Evolutionary conservation across 2,888 invertebrate species (phyloP).

Genomic region (Thymelicus lineola): DNA sequence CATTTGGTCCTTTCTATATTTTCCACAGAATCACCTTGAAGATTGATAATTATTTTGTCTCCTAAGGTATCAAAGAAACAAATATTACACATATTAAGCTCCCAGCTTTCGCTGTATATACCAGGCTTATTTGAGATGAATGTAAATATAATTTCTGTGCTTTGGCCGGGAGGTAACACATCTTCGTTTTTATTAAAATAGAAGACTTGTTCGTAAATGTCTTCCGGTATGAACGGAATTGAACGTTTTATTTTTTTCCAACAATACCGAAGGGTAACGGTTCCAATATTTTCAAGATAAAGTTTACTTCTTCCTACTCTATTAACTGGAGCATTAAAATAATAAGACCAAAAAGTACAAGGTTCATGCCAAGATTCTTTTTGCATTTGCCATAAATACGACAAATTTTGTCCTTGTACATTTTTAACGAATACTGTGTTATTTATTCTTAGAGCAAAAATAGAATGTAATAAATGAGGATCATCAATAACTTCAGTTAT

Average conservation of each 20-base stretch:
- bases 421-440: slow-evolving; percentile 65
- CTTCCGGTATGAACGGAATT: slow-evolving; percentile 63
- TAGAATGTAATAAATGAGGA: slow-evolving; percentile 45
- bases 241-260: slow-evolving; percentile 74
- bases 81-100: slow-evolving; percentile 72
- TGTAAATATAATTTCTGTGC: slow-evolving; percentile 70
- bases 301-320: slow-evolving; percentile 67
- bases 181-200: slow-evolving; percentile 85
- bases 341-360: slow-evolving; percentile 71
- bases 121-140: slow-evolving; percentile 72
- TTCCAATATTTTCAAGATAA: slow-evolving; percentile 80
- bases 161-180: slow-evolving; percentile 79
- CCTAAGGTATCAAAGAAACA: slow-evolving; percentile 61
- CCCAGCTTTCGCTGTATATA: slow-evolving; percentile 78
- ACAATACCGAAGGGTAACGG: slow-evolving; percentile 73
- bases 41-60: slow-evolving; percentile 62
- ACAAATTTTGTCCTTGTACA: slow-evolving; percentile 52
- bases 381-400: slow-evolving; percentile 52
- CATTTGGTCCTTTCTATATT: slow-evolving; percentile 51
- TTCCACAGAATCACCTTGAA: slow-evolving; percentile 68
- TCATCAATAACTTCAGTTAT: slow-evolving; percentile 44
- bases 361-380: slow-evolving; percentile 57
- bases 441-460: slow-evolving; percentile 72
- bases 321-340: slow-evolving; percentile 67
- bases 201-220: slow-evolving; percentile 70